Conservation (phyloP, 1,140 invertebrate species). For the Zophobas morio region DNA sequence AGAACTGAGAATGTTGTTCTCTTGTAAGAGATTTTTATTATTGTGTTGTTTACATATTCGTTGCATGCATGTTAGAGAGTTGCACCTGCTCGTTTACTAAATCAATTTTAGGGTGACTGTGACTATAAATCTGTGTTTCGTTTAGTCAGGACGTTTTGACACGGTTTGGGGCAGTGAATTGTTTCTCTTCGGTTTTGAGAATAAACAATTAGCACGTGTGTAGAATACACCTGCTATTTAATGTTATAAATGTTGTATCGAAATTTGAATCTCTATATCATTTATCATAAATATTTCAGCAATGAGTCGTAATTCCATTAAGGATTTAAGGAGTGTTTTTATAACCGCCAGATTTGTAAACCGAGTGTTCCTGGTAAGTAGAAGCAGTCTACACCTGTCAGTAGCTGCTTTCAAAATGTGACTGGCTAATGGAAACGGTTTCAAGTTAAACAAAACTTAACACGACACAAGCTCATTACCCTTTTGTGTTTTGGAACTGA, state of each 20-base stretch:
- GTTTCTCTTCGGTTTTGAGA: background rate
- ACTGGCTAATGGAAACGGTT: background rate
- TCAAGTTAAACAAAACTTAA: background rate
- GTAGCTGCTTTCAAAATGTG: background rate
- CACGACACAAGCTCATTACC: background rate
- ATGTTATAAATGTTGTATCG: background rate
- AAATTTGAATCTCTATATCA: conserved; percentile 5
- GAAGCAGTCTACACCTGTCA: conserved; percentile 5
- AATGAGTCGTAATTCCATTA: conserved; percentile 28
- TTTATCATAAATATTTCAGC: conserved; percentile 31
- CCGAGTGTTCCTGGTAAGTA: conserved; percentile 7
- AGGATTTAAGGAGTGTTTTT: conserved; percentile 36
- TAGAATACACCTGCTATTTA: no score
- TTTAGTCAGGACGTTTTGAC: background rate
- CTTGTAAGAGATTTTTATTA: background rate
- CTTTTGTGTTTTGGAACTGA: background rate
- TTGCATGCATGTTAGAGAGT: conserved; percentile 7
- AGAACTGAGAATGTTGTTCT: background rate
- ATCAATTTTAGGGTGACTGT: conserved; percentile 29
- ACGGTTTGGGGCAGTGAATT: background rate
- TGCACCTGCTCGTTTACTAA: conserved; percentile 32
- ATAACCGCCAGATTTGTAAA: conserved; percentile 21
- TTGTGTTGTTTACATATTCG: conserved; percentile 5
- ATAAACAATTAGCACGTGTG: no score
- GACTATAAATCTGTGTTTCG: conserved; percentile 11